Percentiles rank a stretch among this genome's conserved stretches.
Evolutionary conservation across 2,113 vertebrate species (phyloP).

Genomic region (Crocuta crocuta): DNA sequence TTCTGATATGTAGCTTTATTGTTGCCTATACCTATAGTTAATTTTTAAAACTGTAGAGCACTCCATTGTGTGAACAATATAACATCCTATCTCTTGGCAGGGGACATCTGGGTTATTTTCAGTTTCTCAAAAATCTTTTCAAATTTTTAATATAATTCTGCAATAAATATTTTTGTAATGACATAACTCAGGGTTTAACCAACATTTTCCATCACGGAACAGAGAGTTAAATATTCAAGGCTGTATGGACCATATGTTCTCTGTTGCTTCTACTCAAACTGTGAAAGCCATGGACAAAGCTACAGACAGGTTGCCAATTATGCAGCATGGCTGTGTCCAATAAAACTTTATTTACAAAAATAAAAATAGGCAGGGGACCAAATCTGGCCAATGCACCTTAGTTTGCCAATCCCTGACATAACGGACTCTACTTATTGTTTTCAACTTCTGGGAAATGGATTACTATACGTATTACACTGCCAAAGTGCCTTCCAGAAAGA

Average conservation of each 20-base stretch:
- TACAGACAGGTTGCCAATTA: neutral
- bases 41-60: neutral
- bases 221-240: neutral
- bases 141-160: neutral
- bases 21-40: neutral
- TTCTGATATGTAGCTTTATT: neutral
- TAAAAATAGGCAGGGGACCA: neutral
- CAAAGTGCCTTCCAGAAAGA: neutral
- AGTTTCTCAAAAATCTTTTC: neutral
- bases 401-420: neutral
- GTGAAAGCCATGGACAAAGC: neutral
- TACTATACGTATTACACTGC: neutral
- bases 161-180: conserved; percentile 11
- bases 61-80: neutral
- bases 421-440: neutral
- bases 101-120: neutral
- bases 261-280: neutral
- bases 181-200: neutral
- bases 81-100: neutral
- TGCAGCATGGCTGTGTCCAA: neutral
- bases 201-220: conserved; percentile 9
- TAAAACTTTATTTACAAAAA: neutral
- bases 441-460: neutral
- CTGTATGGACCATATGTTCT: neutral
- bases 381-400: neutral